Base-by-base conservation (phyloP, 2,113 vertebrate genomes). In the Scopus umbretta region DNA sequence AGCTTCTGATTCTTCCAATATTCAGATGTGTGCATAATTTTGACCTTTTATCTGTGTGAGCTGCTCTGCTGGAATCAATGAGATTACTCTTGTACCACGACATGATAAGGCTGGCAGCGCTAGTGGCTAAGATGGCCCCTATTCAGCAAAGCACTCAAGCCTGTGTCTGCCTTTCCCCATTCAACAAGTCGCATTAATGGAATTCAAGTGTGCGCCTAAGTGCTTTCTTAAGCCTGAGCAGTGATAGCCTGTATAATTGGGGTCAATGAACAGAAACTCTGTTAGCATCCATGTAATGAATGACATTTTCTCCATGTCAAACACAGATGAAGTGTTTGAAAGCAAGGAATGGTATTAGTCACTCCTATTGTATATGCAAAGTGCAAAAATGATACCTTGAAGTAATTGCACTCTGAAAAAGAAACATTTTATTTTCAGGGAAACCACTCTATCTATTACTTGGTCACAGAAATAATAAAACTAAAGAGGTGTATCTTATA, bases 301-400 rank as follows among this genome's bases (percentile, higher is more conserved):
- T 79, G 84, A 62, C 72, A 94, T 97, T 93, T 94, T 87, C 91
- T 93, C 70, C 49, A 70, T 68, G 68, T 80, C 79, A 96, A 96
- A 94, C 88, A 96, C 65, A 71, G 56, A 58, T 90, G 84, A 97
- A 97, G 96, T 96, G 92, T 83, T 96, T 94, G 88, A 95, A 96
- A 96, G 86, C 29, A 80, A 97, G 84, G 40, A 89, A 92, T 22
- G 30, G n/a, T 70, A 63, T 94, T 92, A 97, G 84, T 80, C 45
- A n/a, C 67, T 92, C 80, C 58, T 36, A 79, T 92, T 93, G 92
- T 19, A 55, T 74, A 96, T 50, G 36, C 50, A 92, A 96, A 98
- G 43, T 92, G 86, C 11, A 76, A 92, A 96, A 96, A 89, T 32
- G 26, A 82, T 80, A 84, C 23, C 70, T 92, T 81, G 23, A 91